These are phyloP conservation scores for Glossophaga mutica DNA, from an alignment of 2,797 vertebrate species.

Conservation along the genomic window DNA sequence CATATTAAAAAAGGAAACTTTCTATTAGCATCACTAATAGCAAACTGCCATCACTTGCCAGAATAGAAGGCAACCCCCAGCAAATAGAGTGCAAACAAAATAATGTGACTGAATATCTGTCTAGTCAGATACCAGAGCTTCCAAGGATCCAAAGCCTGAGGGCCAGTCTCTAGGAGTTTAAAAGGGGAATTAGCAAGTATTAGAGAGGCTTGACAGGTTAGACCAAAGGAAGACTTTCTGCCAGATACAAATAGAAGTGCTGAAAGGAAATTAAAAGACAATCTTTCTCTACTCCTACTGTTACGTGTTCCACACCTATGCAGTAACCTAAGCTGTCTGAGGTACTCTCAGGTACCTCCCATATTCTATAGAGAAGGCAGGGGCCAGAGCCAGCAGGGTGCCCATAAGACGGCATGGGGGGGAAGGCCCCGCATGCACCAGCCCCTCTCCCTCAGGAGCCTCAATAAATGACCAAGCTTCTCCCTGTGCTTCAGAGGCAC, in stretches of 20 bases:
- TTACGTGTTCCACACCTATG: background rate
- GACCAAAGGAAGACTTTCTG: background rate
- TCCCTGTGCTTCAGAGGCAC: background rate
- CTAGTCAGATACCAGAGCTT: background rate
- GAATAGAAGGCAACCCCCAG: background rate
- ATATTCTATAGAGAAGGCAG: background rate
- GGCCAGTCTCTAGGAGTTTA: background rate
- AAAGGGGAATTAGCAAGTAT: background rate
- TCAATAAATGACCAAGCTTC: background rate
- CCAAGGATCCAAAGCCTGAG: background rate
- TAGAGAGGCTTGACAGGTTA: background rate
- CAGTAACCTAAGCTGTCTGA: background rate
- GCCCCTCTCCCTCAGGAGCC: background rate
- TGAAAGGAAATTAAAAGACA: background rate
- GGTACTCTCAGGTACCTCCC: background rate
- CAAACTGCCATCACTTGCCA: background rate
- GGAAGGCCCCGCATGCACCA: background rate
- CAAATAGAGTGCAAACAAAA: conserved; percentile 7
- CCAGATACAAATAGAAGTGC: background rate
- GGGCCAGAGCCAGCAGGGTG: background rate
- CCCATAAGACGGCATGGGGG: background rate
- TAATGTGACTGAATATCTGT: background rate
- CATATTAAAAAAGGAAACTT: background rate
- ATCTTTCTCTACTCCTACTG: background rate
- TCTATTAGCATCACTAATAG: background rate